Conservation (phyloP, 2,797 vertebrate species). For the Hylomyscus alleni region DNA sequence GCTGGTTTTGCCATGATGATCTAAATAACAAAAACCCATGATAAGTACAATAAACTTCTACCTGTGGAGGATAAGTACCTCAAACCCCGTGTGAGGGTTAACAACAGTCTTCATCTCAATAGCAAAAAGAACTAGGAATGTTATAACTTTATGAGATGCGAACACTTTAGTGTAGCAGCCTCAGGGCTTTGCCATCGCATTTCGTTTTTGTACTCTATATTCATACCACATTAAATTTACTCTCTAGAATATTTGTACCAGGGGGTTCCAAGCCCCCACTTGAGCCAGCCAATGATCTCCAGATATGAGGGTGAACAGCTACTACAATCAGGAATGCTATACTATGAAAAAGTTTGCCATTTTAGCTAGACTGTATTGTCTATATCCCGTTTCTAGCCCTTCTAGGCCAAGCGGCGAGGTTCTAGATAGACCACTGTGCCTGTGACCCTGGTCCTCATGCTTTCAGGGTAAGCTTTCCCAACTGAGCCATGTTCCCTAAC, state of each 20-base stretch:
- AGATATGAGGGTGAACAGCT: not conserved
- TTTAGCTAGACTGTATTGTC: not conserved
- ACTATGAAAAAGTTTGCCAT: too few species aligned
- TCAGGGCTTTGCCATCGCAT: not conserved
- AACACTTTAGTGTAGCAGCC: not conserved
- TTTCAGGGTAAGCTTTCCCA: not conserved
- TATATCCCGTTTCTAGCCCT: not conserved
- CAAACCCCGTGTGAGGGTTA: not conserved
- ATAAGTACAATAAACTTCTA: not conserved
- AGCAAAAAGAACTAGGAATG: not conserved
- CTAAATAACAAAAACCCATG: conserved; percentile 89
- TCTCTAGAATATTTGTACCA: not conserved
- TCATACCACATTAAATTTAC: not conserved
- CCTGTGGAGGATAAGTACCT: not conserved
- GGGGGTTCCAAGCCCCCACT: not conserved
- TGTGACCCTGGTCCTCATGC: not conserved
- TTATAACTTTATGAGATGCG: not conserved
- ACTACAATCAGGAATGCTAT: not conserved
- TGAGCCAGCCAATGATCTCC: not conserved
- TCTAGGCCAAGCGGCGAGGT: not conserved
- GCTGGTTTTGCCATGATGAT: conserved; percentile 99
- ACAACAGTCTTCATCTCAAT: not conserved
- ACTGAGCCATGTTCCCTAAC: not conserved
- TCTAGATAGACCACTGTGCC: not conserved
- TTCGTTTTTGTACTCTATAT: not conserved